Conservation (phyloP, 1,140 invertebrate genomes). For the Zaprionus tsacasi region DNA sequence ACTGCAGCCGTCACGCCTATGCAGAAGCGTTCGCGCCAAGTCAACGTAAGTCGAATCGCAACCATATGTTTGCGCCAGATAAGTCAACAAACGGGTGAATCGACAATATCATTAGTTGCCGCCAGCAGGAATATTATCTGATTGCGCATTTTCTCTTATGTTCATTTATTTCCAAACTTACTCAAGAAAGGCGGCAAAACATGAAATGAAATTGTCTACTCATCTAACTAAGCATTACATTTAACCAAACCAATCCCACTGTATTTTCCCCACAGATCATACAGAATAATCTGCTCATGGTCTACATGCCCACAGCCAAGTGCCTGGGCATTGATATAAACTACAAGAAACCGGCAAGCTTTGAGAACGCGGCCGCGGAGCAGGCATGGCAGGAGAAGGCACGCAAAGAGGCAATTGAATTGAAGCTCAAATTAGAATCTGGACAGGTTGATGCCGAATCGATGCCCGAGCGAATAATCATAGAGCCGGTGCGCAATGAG, state of each 20-base stretch:
- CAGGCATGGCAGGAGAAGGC: slow-evolving; percentile 87
- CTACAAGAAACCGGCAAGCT: slow-evolving; percentile 84
- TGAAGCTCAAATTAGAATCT: slow-evolving; percentile 85
- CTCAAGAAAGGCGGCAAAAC: background rate
- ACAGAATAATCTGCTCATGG: slow-evolving; percentile 85
- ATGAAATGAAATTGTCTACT: background rate
- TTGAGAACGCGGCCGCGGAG: slow-evolving; percentile 85
- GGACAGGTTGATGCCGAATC: slow-evolving; percentile 87
- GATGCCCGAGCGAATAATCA: slow-evolving; percentile 86
- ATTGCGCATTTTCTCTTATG: background rate
- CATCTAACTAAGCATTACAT: background rate
- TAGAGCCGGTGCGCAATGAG: slow-evolving; percentile 84
- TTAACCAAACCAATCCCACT: background rate
- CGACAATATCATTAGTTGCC: background rate
- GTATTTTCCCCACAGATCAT: slow-evolving; percentile 30
- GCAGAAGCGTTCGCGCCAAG: slow-evolving; percentile 53
- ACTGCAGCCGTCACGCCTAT: slow-evolving; percentile 73
- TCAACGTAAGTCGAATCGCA: slow-evolving; percentile 37
- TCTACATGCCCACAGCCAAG: slow-evolving; percentile 86
- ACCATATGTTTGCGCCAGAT: background rate
- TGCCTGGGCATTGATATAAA: slow-evolving; percentile 87
- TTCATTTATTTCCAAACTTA: too few species aligned
- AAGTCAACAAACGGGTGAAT: background rate
- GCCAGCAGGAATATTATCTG: background rate
- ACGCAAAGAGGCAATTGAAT: slow-evolving; percentile 85